Evolutionary conservation across 2,888 invertebrate genomes (phyloP), one percentile per base, ranked within the genome.

Genomic region (Oligia latruncula): DNA sequence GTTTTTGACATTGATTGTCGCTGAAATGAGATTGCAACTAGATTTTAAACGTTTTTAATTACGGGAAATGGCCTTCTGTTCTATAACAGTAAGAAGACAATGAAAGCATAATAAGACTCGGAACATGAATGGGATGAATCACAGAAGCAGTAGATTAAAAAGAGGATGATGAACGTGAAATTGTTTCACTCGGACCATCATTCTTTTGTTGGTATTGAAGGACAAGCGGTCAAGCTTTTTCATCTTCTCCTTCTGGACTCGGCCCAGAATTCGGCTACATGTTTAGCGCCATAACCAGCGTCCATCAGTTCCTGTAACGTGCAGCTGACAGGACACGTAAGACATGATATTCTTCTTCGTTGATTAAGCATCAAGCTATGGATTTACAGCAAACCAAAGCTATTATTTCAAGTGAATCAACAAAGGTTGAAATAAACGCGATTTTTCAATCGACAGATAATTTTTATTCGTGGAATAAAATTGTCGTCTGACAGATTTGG

Each of bases 141-240:
- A 20, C 13, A 11, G 13, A 74, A 52, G 4, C 29, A 43, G 55
- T 55, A 17, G 2, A 17, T 11, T 17, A 3, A 20, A 15, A 72
- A 52, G 35, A 6, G 35, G 4, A 4, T 35, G 1, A 70, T 4
- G 6, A 49, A 29, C 20, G 20, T 13, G 3, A 11, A 46, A 29
- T 20, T 70, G 0, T 4, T 20, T 6, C 11, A 13, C 20, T 20
- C 20, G 4, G 3, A 29, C 20, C 13, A 49, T 13, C 0, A 11
- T 29, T 49, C 2, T 13, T 20, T 70, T 49, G 0, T 20, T 3
- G 1, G 5, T 15, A 46, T 20, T 29, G 17, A 29, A 20, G 5
- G 29, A 49, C 0, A 46, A n/a, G 5, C 0, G 0, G 29, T 13
- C 0, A n/a, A n/a, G 4, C 0, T 3, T 20, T 68, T n/a, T n/a